Conservation (phyloP, 1,140 invertebrate genomes). For the Antheraea mylitta region DNA sequence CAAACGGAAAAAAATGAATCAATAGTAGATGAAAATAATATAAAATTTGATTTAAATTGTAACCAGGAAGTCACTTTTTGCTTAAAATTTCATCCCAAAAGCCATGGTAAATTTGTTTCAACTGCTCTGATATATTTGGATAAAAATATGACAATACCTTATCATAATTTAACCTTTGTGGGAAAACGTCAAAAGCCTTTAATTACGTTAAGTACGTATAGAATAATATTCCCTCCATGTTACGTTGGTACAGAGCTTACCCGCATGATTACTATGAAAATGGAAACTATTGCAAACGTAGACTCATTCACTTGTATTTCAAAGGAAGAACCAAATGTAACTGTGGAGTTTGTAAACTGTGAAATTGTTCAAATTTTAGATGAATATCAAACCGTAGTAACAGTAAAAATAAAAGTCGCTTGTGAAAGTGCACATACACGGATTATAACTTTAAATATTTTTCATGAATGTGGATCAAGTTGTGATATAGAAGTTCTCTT, state of each 20-base stretch:
- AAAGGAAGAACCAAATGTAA: conserved; percentile 46
- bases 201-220: conserved; percentile 46
- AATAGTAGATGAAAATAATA: conserved; percentile 45
- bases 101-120: conserved; percentile 54
- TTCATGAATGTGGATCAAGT: conserved; percentile 46
- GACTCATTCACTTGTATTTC: conserved; percentile 46
- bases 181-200: conserved; percentile 48
- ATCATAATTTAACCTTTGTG: conserved; percentile 60
- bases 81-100: conserved; percentile 61
- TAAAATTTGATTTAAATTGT: conserved; percentile 59
- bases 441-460: conserved; percentile 44
- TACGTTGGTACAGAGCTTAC: conserved; percentile 34
- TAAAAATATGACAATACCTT: conserved; percentile 56
- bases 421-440: conserved; percentile 36
- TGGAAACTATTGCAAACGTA: conserved; percentile 41
- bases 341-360: conserved; percentile 41
- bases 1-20: conserved; percentile 39
- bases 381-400: conserved; percentile 34
- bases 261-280: conserved; percentile 41
- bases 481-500: conserved; percentile 62
- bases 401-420: conserved; percentile 42
- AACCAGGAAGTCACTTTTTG: conserved; percentile 35
- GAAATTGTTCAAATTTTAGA: conserved; percentile 26
- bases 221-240: conserved; percentile 60
- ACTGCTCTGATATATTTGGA: conserved; percentile 58